A percentile compares a stretch with the other conserved stretches of the same genome.
Evolutionary conservation across 64 coral and sea anemone species (phyloP).

Genomic region (Orbicella faveolata): DNA sequence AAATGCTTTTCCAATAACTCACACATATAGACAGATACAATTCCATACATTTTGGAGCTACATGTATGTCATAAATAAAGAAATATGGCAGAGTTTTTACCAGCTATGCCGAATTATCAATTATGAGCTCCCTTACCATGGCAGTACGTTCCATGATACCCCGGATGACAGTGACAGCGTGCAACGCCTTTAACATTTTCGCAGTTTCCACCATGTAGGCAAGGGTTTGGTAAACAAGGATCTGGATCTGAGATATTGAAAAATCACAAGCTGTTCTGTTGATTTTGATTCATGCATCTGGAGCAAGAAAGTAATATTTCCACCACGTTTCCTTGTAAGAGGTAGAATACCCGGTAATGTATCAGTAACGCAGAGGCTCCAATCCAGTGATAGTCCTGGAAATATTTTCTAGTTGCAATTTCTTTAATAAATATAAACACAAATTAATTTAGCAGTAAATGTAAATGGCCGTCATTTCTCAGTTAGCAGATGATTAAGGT

Average conservation of each 20-base stretch:
- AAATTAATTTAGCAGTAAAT: too few species aligned
- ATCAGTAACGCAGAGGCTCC: neutral
- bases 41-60: too few species aligned
- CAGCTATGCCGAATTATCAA: too few species aligned
- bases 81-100: too few species aligned
- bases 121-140: conserved; percentile 12
- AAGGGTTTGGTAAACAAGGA: conserved; percentile 38
- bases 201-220: conserved; percentile 44
- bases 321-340: neutral
- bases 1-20: too few species aligned
- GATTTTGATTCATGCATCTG: neutral
- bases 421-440: too few species aligned
- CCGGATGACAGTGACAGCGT: conserved; percentile 18
- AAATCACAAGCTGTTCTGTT: neutral
- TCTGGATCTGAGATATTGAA: neutral
- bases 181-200: conserved; percentile 9
- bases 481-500: too few species aligned
- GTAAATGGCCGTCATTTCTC: too few species aligned
- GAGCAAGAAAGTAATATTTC: neutral
- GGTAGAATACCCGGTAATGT: neutral
- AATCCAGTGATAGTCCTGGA: too few species aligned
- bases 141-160: conserved; percentile 45
- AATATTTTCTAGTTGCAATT: too few species aligned
- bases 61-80: too few species aligned
- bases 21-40: too few species aligned